These are phyloP conservation scores for Luidia sarsii DNA, from an alignment of 53 echinoderm and acorn worm genomes.

Conservation along the genomic window DNA sequence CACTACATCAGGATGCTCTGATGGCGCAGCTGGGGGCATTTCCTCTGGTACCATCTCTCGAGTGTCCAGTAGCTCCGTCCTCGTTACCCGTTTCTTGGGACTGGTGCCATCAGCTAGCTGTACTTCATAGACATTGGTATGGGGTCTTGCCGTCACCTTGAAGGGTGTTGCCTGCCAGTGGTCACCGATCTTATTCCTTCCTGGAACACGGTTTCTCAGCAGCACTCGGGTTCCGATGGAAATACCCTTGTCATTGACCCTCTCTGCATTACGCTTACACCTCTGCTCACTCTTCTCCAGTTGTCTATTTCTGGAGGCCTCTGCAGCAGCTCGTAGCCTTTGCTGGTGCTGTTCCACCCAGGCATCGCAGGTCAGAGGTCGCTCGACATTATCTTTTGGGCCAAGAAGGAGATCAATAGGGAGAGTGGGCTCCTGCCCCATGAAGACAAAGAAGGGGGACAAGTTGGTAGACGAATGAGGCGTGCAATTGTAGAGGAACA, in stretches of 20 bases:
- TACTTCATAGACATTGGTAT: slow-evolving; percentile 19
- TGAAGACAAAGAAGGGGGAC: slow-evolving; percentile 11
- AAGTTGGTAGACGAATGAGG: not conserved
- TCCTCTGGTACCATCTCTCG: not conserved
- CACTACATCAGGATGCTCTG: not conserved
- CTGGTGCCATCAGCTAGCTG: slow-evolving; percentile 23
- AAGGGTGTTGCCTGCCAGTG: slow-evolving; percentile 22
- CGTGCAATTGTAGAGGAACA: slow-evolving; percentile 7
- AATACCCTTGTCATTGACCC: slow-evolving; percentile 4
- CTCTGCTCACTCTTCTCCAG: slow-evolving; percentile 15
- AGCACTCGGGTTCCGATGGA: slow-evolving; percentile 2
- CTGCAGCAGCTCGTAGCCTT: slow-evolving; percentile 16
- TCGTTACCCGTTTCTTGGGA: not conserved
- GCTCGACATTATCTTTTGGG: too few relatives aligned
- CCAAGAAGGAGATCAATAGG: too few relatives aligned
- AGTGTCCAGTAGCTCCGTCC: slow-evolving; percentile 9
- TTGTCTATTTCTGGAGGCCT: not conserved
- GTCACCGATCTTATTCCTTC: slow-evolving; percentile 29
- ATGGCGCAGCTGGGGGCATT: not conserved
- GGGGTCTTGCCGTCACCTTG: slow-evolving; percentile 27
- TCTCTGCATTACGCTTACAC: slow-evolving; percentile 19
- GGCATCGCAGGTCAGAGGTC: too few relatives aligned
- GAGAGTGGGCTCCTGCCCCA: slow-evolving; percentile 16
- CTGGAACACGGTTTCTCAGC: slow-evolving; percentile 24
- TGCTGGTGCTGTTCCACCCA: slow-evolving; percentile 19